Percentiles rank a stretch among this genome's conserved stretches.
These are phyloP conservation scores for Synodontis membranacea DNA, from an alignment of 2,113 vertebrate genomes.

Conservation along the genomic window DNA sequence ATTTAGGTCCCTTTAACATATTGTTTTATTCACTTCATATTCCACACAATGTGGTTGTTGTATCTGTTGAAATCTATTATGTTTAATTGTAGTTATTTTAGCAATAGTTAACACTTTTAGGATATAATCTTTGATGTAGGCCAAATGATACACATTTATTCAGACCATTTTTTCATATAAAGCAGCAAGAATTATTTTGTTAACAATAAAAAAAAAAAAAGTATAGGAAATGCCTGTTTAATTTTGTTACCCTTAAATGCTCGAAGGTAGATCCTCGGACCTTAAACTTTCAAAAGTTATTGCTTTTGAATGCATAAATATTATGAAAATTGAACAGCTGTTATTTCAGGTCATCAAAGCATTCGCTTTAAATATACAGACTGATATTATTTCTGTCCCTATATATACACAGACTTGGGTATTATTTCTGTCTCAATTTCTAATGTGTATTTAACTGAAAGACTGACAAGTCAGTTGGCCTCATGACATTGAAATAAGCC, in stretches of 20 bases:
- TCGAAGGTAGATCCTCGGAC: neutral
- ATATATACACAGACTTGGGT: neutral
- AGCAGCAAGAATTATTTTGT: neutral
- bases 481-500: slow-evolving; percentile 17
- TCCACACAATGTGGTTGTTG: neutral
- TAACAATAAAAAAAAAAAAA: neutral
- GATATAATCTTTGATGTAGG: neutral
- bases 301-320: neutral
- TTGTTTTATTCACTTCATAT: neutral
- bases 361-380: neutral
- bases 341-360: neutral
- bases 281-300: neutral
- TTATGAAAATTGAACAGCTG: neutral
- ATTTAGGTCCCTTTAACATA: neutral
- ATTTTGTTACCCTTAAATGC: neutral
- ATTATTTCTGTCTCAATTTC: slow-evolving; percentile 7
- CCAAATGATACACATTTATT: neutral
- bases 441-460: slow-evolving; percentile 15
- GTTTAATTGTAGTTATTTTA: no score
- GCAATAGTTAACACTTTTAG: neutral
- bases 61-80: neutral
- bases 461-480: neutral
- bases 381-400: slow-evolving; percentile 4
- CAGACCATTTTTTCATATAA: neutral
- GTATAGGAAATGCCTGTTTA: neutral